phyloP scores from a whole-genome alignment of 1,140 invertebrate species.

The Chelonus insularis region DNA sequence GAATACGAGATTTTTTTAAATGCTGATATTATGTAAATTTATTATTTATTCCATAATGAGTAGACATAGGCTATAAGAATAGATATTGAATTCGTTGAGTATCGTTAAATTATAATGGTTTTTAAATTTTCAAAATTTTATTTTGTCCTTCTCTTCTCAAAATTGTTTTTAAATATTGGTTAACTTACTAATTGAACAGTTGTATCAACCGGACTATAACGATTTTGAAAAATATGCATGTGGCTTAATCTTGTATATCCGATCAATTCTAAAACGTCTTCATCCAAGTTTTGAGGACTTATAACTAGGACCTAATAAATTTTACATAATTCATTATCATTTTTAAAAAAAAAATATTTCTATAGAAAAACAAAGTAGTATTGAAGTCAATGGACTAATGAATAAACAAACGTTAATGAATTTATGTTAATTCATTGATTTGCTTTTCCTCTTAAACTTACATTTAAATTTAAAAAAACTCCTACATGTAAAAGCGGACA shows the following conservation, averaged over 20 bases:
- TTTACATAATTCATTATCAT: too few species aligned
- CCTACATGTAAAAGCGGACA: slow-evolving; percentile 78
- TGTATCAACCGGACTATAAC: slow-evolving; percentile 65
- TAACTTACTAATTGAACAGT: slow-evolving; percentile 54
- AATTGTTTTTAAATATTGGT: neutral
- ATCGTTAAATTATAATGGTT: too few species aligned
- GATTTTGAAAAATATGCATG: slow-evolving; percentile 78
- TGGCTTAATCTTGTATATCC: slow-evolving; percentile 70
- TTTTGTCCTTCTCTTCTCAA: too few species aligned
- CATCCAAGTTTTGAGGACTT: slow-evolving; percentile 80
- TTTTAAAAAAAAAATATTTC: too few species aligned
- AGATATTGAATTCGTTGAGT: too few species aligned
- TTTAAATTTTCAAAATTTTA: slow-evolving; percentile 6
- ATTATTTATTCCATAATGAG: too few species aligned
- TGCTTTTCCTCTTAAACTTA: too few species aligned
- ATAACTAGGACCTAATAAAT: slow-evolving; percentile 73
- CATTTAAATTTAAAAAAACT: slow-evolving; percentile 75
- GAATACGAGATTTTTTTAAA: too few species aligned
- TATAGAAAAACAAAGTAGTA: too few species aligned
- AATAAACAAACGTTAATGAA: neutral
- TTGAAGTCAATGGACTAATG: too few species aligned
- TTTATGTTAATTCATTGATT: slow-evolving; percentile 5
- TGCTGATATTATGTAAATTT: too few species aligned
- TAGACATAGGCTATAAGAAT: too few species aligned
- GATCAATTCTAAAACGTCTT: slow-evolving; percentile 73